Evolutionary conservation across 2,797 vertebrate genomes (phyloP).

Genomic region (Mormyrops attenuatus): DNA sequence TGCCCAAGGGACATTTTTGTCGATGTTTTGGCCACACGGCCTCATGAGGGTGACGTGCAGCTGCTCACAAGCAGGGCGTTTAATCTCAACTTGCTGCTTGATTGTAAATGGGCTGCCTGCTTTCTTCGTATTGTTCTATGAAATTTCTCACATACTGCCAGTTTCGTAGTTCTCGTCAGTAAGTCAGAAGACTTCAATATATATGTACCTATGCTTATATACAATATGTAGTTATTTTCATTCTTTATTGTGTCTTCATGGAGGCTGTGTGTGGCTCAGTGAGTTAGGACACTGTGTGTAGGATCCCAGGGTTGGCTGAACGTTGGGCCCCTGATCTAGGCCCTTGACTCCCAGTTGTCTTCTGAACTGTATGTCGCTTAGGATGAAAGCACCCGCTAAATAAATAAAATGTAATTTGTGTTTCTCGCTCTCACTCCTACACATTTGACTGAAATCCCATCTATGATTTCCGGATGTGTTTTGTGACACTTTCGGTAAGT

Average conservation of each 20-base stretch:
- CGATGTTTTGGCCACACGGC: neutral
- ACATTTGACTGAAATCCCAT: neutral
- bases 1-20: constrained; percentile 2
- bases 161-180: neutral
- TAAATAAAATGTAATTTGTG: neutral
- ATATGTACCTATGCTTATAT: neutral
- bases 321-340: no score
- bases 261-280: neutral
- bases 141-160: neutral
- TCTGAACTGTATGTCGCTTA: neutral
- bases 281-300: neutral
- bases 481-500: constrained; percentile 5
- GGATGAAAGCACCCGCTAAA: neutral
- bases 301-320: neutral
- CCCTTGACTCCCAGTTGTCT: no score
- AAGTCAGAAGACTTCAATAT: neutral
- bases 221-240: neutral
- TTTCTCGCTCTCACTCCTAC: neutral
- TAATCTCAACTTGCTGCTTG: neutral
- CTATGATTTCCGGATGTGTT: neutral
- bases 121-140: neutral
- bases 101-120: neutral
- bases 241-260: neutral
- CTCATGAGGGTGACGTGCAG: neutral
- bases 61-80: neutral